phyloP scores from a whole-genome alignment of 2,888 invertebrate species.

The Zhengitettix transpicula region DNA sequence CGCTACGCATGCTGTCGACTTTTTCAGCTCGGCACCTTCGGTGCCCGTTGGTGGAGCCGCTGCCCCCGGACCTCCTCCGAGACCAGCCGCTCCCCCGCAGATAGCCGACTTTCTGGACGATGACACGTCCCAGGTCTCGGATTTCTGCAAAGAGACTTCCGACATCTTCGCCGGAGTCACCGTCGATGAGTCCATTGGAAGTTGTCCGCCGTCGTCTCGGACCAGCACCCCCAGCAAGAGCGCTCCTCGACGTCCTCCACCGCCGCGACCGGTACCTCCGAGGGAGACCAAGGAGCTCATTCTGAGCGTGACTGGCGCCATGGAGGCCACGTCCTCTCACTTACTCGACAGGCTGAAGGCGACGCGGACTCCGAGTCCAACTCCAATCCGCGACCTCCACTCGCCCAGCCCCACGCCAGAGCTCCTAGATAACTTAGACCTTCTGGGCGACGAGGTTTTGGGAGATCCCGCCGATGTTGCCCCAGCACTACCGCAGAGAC shows the following conservation, averaged over 20 bases:
- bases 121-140: not conserved
- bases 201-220: slow-evolving; percentile 5
- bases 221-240: slow-evolving; percentile 2
- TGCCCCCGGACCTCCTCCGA: not conserved
- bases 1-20: not conserved
- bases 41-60: not conserved
- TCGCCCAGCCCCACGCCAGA: slow-evolving; percentile 73
- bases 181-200: slow-evolving; percentile 7
- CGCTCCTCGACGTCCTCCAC: slow-evolving; percentile 19
- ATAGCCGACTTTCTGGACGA: not conserved
- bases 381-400: slow-evolving; percentile 63
- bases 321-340: slow-evolving; percentile 76
- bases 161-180: slow-evolving; percentile 4
- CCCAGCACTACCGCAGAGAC: slow-evolving; percentile 8
- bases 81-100: not conserved
- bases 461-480: slow-evolving; percentile 13
- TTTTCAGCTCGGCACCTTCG: not conserved
- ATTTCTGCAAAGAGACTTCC: slow-evolving; percentile 6
- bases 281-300: slow-evolving; percentile 73
- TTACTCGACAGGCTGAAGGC: slow-evolving; percentile 67
- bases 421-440: slow-evolving; percentile 20
- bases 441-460: not conserved
- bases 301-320: slow-evolving; percentile 69
- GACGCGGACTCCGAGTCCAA: slow-evolving; percentile 74
- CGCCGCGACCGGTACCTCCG: slow-evolving; percentile 31